Percentiles rank a stretch among this genome's conserved stretches.
These are phyloP conservation scores for Trichomycterus rosablanca DNA, from an alignment of 2,113 vertebrate species.

Conservation along the genomic window DNA sequence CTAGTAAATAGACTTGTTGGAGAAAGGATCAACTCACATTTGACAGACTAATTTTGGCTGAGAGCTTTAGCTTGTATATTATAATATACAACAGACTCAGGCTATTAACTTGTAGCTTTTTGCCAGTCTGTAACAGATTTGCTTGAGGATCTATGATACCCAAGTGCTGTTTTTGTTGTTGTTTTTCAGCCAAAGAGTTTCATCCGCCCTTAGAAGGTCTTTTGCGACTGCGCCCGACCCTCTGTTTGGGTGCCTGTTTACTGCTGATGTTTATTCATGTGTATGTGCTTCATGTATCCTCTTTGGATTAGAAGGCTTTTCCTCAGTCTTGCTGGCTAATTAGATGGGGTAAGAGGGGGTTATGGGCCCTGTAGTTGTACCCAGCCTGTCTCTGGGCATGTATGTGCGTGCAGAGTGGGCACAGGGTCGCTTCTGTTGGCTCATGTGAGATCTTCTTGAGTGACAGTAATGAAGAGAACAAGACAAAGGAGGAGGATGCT, in stretches of 20 bases:
- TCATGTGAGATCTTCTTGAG: slow-evolving; percentile 67
- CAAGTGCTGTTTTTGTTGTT: neutral
- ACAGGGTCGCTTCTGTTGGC: slow-evolving; percentile 51
- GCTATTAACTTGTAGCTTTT: too few species aligned
- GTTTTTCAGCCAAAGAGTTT: slow-evolving; percentile 5
- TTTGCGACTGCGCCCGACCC: slow-evolving; percentile 22
- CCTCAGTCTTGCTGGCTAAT: slow-evolving; percentile 23
- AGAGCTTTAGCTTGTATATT: too few species aligned
- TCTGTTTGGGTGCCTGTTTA: slow-evolving; percentile 35
- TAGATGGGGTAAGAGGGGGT: slow-evolving; percentile 29
- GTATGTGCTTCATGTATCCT: slow-evolving; percentile 37
- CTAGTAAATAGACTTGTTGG: too few species aligned
- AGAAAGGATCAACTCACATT: too few species aligned
- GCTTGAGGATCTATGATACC: too few species aligned
- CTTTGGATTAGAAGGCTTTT: neutral
- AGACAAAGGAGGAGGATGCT: slow-evolving; percentile 54
- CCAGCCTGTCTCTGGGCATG: neutral
- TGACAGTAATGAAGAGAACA: slow-evolving; percentile 71
- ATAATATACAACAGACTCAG: too few species aligned
- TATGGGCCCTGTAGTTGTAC: slow-evolving; percentile 3
- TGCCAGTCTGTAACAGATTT: neutral
- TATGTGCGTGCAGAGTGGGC: slow-evolving; percentile 47
- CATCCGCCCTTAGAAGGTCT: slow-evolving; percentile 7
- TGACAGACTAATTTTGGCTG: too few species aligned
- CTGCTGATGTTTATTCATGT: slow-evolving; percentile 34